Base-by-base conservation (phyloP, 2,888 invertebrate genomes). In the Carcina quercana region DNA sequence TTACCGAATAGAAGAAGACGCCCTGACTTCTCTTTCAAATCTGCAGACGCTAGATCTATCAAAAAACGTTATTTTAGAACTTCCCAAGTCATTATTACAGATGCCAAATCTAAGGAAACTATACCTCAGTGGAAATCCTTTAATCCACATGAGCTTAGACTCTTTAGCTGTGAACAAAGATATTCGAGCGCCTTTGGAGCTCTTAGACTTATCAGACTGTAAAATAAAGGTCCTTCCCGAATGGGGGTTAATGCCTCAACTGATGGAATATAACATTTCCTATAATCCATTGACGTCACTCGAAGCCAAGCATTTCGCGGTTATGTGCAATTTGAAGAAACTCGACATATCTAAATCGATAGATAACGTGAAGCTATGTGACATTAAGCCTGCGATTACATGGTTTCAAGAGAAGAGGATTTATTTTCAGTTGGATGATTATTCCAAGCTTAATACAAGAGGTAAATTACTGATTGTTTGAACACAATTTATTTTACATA, bases 231-330 rank as follows among this genome's bases (percentile, higher is more conserved):
- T 75, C 34, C 59, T 91, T 22, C 91, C 91, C 1, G 63, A 86
- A 45, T 75, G 90, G 57, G 89, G 89, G 2, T 63, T 75, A 15
- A 50, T 89, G 11, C 87, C 91, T 8, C 84, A 86, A 27, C 54
- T 91, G 19, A 51, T 65, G 32, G 69, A 85, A 28, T 83, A 91
- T 35, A 91, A 91, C 51, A 82, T 90, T 24, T 90, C 91, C 0
- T 55, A 69, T 27, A 91, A 91, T 57, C 69, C 74, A 0, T 68
- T 91, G 27, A 51, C 34, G 1, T 49, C 51, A 2, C 45, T 89
- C 1, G 70, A 67, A 3, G 72, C 87, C 3, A 65, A 76, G 14
- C 86, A 87, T 31, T 76, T 91, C 42, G 87, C 89, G 0, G 67
- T 83, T 2, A 84, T 89, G 71, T 91, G 91, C 58, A 85, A 85